Evolutionary conservation across 2,797 vertebrate genomes (phyloP).

Genomic region (Emydoidea blandingii): DNA sequence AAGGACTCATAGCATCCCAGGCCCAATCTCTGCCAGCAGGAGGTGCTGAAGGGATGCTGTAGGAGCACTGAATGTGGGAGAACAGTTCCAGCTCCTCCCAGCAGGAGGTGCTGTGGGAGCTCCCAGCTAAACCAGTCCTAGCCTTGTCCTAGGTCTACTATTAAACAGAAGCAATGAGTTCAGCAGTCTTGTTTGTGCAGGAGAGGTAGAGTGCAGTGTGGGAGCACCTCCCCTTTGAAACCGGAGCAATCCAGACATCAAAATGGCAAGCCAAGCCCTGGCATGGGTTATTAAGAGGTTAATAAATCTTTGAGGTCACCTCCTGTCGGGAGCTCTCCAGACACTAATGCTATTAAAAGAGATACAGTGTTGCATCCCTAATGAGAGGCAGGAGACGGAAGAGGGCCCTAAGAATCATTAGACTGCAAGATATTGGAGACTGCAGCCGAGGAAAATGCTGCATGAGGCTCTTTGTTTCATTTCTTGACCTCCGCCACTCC

Average conservation of each 20-base stretch:
- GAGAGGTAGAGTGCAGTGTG: background rate
- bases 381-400: background rate
- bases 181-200: background rate
- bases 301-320: background rate
- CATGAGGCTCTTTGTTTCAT: background rate
- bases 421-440: background rate
- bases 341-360: background rate
- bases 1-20: background rate
- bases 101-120: background rate
- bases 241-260: constrained; percentile 48
- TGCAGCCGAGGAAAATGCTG: background rate
- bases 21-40: background rate
- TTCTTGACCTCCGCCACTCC: background rate
- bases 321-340: background rate
- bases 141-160: background rate
- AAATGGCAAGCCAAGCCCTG: background rate
- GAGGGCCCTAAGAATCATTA: background rate
- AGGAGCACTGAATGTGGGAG: background rate
- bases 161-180: background rate
- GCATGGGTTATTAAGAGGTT: background rate
- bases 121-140: background rate
- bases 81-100: background rate
- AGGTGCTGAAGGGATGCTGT: background rate
- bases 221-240: background rate
- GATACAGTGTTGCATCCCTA: background rate